Conservation (phyloP, 2,888 invertebrate genomes). For the Orthosia gracilis region DNA sequence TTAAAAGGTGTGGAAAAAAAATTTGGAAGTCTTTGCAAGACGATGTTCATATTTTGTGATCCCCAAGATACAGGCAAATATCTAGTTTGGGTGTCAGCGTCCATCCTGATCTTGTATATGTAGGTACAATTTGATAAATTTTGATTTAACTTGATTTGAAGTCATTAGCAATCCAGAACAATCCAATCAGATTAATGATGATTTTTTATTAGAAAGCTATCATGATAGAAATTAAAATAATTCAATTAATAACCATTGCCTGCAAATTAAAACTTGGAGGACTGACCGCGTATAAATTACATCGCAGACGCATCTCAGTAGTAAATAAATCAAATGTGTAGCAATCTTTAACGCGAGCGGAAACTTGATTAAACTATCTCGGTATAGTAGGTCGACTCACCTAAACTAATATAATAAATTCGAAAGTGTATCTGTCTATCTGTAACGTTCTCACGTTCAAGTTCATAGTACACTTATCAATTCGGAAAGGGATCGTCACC, state of each 20-base stretch:
- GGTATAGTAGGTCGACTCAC: neutral
- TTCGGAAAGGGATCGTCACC: no score
- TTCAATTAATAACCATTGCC: neutral
- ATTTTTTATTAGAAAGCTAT: neutral
- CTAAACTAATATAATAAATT: neutral
- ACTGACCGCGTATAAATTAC: slow-evolving; percentile 11
- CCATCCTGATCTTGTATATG: no score
- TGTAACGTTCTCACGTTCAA: slow-evolving; percentile 1
- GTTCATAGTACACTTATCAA: no score
- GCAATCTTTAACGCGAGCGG: slow-evolving; percentile 11
- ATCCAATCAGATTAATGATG: neutral
- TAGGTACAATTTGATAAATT: no score
- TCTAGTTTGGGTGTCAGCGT: no score
- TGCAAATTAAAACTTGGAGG: slow-evolving; percentile 4
- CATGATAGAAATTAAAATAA: neutral
- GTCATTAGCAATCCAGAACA: neutral
- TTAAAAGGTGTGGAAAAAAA: no score
- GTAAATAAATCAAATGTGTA: slow-evolving; percentile 18
- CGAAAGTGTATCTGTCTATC: neutral
- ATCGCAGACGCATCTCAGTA: slow-evolving; percentile 2
- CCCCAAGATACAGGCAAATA: no score
- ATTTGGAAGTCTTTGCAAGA: neutral
- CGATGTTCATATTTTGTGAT: neutral
- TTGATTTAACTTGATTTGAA: no score
- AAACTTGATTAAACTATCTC: slow-evolving; percentile 2